Conservation (phyloP, 1,140 invertebrate genomes). For the Sesamia nonagrioides region DNA sequence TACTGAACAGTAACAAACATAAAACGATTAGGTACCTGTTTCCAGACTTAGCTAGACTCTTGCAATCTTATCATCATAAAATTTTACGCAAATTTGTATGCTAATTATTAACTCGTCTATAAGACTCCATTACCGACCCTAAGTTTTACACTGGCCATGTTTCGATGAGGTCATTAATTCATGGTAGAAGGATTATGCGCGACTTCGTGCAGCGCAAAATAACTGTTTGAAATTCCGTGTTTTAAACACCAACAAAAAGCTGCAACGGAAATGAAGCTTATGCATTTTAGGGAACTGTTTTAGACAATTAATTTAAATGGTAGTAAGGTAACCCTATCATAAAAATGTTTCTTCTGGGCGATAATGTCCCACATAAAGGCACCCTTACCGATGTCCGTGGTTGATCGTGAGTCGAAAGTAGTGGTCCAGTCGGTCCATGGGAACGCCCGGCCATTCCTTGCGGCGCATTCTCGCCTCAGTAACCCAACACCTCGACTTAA, state of each 20-base stretch:
- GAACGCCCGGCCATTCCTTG: slow-evolving; percentile 68
- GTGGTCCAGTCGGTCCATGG: slow-evolving; percentile 59
- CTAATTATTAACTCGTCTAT: background rate
- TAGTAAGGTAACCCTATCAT: background rate
- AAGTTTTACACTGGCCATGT: background rate
- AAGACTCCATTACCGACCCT: too few species aligned
- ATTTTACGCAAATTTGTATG: background rate
- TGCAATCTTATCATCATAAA: background rate
- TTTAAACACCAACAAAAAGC: too few species aligned
- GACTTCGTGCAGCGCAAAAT: too few species aligned
- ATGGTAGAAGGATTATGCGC: too few species aligned
- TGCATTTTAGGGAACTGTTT: too few species aligned
- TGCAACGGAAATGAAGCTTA: too few species aligned
- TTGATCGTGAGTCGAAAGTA: slow-evolving; percentile 61
- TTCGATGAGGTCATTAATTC: background rate
- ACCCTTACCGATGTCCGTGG: slow-evolving; percentile 18
- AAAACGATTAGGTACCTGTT: too few species aligned
- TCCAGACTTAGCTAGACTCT: too few species aligned
- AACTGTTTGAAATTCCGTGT: too few species aligned
- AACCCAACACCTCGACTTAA: slow-evolving; percentile 70
- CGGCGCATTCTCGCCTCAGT: slow-evolving; percentile 74
- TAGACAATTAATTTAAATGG: background rate
- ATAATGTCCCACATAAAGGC: background rate
- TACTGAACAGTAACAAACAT: too few species aligned
- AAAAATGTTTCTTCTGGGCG: background rate